Conservation (phyloP, 2,888 invertebrate species). For the Agrochola lychnidis region DNA sequence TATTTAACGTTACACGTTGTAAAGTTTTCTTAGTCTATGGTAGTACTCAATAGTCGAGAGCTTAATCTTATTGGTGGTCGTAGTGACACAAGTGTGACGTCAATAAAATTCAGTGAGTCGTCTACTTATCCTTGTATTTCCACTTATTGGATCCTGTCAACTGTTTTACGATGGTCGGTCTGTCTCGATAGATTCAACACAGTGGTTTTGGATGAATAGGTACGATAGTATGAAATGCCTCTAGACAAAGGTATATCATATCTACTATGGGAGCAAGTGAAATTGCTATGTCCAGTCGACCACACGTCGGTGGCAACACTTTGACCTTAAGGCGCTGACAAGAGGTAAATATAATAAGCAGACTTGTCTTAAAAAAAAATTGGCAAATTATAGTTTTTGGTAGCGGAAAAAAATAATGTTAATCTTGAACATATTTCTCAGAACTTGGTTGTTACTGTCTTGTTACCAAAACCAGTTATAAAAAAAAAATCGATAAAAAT, state of each 20-base stretch:
- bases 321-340: no score
- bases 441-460: no score
- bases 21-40: conserved; percentile 19
- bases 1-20: no score
- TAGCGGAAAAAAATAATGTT: no score
- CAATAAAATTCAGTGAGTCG: conserved; percentile 44
- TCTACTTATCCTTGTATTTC: conserved; percentile 24
- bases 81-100: conserved; percentile 36
- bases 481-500: no score
- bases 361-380: no score
- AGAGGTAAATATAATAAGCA: no score
- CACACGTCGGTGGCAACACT: not conserved
- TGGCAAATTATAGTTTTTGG: no score
- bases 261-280: not conserved
- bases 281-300: not conserved
- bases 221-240: no score
- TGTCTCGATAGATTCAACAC: not conserved
- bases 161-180: conserved; percentile 15
- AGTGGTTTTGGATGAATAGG: not conserved
- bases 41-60: conserved; percentile 4
- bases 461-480: no score
- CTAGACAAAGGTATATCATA: not conserved
- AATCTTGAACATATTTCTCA: no score
- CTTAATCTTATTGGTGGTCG: conserved; percentile 33
- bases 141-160: conserved; percentile 24